These are phyloP conservation scores for Nebria salina DNA, from an alignment of 2,888 invertebrate genomes.

Conservation along the genomic window DNA sequence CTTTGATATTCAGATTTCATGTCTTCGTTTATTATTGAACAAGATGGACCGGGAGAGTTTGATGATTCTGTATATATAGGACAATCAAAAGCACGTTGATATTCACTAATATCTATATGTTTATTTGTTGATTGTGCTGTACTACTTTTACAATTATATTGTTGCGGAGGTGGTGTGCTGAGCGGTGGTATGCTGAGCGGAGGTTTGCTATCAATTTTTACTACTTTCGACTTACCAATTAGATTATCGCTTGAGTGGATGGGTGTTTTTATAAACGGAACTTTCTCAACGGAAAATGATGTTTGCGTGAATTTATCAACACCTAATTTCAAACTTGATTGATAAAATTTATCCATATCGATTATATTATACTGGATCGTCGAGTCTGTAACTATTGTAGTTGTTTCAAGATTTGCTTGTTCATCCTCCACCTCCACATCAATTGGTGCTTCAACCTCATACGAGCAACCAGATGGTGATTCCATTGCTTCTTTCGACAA, in stretches of 20 bases:
- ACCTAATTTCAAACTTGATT: background rate
- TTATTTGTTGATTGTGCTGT: background rate
- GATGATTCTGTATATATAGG: background rate
- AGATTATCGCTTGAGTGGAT: background rate
- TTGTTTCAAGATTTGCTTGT: background rate
- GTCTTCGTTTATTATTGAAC: background rate
- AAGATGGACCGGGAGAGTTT: background rate
- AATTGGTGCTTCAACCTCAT: background rate
- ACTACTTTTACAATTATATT: background rate
- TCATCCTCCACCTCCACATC: background rate
- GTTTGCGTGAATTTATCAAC: constrained; percentile 11
- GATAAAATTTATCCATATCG: constrained; percentile 3
- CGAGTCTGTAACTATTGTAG: background rate
- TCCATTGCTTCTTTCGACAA: too few species aligned
- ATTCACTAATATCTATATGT: background rate
- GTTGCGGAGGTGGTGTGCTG: background rate
- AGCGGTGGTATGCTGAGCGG: background rate
- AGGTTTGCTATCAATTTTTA: background rate
- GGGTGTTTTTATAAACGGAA: background rate
- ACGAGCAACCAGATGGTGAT: too few species aligned
- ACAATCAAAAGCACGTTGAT: background rate
- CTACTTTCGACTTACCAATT: background rate
- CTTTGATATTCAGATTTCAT: background rate
- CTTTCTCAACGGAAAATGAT: background rate
- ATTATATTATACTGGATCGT: constrained; percentile 3